These are phyloP conservation scores for Drosophila murphyi DNA, from an alignment of 1,140 invertebrate species.

Conservation along the genomic window DNA sequence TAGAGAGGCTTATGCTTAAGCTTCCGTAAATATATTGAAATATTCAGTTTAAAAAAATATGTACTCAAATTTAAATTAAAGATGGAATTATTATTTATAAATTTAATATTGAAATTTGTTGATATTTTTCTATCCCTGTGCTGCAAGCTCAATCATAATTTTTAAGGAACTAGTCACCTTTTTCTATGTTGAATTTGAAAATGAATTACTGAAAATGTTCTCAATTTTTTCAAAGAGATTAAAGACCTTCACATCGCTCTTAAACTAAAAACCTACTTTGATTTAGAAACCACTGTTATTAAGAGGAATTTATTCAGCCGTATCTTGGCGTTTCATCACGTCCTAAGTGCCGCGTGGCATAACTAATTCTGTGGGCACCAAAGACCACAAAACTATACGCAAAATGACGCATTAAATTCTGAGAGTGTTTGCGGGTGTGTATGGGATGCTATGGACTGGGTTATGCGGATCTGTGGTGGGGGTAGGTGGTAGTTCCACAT, in stretches of 20 bases:
- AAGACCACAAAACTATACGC: conserved; percentile 36
- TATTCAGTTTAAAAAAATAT: no score
- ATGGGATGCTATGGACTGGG: background rate
- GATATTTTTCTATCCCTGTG: no score
- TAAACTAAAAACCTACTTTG: conserved; percentile 1
- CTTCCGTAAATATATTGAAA: no score
- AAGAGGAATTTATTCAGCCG: conserved; percentile 1
- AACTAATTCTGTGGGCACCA: conserved; percentile 33
- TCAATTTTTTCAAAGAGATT: background rate
- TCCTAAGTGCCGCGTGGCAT: conserved; percentile 12
- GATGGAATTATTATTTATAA: no score
- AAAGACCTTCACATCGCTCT: background rate
- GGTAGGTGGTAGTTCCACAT: conserved; percentile 22
- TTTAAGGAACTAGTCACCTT: no score
- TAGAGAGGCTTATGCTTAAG: no score
- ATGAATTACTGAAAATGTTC: no score
- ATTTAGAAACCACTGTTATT: conserved; percentile 6
- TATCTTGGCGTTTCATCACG: background rate
- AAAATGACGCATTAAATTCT: conserved; percentile 52
- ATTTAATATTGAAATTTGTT: no score
- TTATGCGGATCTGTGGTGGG: background rate
- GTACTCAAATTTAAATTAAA: no score
- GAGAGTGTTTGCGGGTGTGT: background rate
- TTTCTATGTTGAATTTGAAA: no score
- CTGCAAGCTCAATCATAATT: no score